phyloP scores from a whole-genome alignment of 2,113 vertebrate genomes.

The Ovis canadensis region DNA sequence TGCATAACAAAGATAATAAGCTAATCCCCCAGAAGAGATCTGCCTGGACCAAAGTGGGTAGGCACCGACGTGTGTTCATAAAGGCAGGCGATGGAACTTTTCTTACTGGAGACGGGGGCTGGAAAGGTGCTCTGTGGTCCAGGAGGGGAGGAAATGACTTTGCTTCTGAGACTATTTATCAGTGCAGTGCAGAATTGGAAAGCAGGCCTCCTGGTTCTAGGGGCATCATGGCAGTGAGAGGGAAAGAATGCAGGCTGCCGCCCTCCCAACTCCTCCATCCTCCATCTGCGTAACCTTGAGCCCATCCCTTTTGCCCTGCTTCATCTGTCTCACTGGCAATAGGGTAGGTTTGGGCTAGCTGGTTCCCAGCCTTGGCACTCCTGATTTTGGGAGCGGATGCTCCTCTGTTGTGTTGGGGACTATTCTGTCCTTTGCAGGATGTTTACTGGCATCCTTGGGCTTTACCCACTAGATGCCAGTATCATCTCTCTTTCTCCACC shows the following conservation, averaged over 20 bases:
- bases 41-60: not conserved
- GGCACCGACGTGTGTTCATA: not conserved
- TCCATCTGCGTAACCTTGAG: no score
- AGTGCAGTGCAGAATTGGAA: not conserved
- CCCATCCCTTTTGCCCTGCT: fast-evolving
- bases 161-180: not conserved
- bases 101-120: not conserved
- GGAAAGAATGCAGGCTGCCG: not conserved
- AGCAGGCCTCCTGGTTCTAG: not conserved
- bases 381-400: no score
- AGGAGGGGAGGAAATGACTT: not conserved
- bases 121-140: not conserved
- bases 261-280: no score
- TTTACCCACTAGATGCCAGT: not conserved
- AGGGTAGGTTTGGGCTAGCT: not conserved
- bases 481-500: not conserved
- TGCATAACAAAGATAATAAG: slow-evolving; percentile 54
- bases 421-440: not conserved
- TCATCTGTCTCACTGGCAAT: not conserved
- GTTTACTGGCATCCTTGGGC: not conserved
- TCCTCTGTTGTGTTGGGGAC: not conserved
- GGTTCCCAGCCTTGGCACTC: not conserved
- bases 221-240: not conserved
- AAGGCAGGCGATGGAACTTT: not conserved
- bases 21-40: slow-evolving; percentile 17